phyloP scores from a whole-genome alignment of 2,888 invertebrate genomes.

The Cataglyphis cursor region DNA sequence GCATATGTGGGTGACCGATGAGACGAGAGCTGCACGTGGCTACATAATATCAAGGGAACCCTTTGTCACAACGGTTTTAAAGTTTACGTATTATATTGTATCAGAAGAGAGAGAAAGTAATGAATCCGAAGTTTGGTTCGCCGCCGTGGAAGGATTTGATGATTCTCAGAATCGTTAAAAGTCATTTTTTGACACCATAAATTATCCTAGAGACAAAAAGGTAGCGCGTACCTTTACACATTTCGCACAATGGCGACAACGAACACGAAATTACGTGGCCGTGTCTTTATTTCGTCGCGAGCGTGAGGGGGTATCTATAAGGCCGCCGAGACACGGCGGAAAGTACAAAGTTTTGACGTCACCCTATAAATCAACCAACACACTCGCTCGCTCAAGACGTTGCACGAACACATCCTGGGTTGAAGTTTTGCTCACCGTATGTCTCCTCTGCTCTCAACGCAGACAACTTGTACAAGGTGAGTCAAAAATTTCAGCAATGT shows the following conservation, averaged over 20 bases:
- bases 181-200: not conserved
- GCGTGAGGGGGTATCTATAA: slow-evolving; percentile 66
- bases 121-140: not conserved
- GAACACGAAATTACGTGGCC: slow-evolving; percentile 78
- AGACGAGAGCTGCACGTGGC: slow-evolving; percentile 64
- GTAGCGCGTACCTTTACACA: slow-evolving; percentile 20
- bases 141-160: not conserved
- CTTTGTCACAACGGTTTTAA: slow-evolving; percentile 68
- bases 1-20: slow-evolving; percentile 72
- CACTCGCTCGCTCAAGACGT: slow-evolving; percentile 77
- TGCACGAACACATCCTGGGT: slow-evolving; percentile 75
- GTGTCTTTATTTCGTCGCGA: slow-evolving; percentile 79
- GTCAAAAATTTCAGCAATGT: slow-evolving; percentile 78
- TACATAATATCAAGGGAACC: slow-evolving; percentile 62
- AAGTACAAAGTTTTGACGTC: slow-evolving; percentile 85
- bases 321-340: slow-evolving; percentile 78
- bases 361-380: slow-evolving; percentile 84
- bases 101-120: not conserved
- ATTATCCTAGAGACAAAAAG: slow-evolving; percentile 5
- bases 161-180: not conserved
- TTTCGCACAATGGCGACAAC: slow-evolving; percentile 42
- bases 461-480: slow-evolving; percentile 76
- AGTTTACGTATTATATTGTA: slow-evolving; percentile 65
- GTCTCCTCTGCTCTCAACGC: slow-evolving; percentile 78
- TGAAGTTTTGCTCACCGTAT: slow-evolving; percentile 82